Base-by-base conservation (phyloP, 2,113 vertebrate genomes). In the Limanda limanda region DNA sequence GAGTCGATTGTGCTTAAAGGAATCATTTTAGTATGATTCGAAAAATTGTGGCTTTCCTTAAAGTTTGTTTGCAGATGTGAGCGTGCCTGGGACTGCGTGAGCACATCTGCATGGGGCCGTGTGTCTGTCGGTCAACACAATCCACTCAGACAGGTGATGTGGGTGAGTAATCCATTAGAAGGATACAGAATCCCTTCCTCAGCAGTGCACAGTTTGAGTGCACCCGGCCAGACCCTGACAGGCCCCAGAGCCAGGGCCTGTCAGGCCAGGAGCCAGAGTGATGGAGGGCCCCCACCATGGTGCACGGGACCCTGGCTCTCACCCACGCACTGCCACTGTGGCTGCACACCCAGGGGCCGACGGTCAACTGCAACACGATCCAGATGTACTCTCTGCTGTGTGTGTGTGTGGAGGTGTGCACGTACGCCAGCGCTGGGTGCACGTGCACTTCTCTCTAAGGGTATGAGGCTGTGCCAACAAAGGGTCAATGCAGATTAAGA, bases 201-300 rank as follows among this genome's bases (percentile, higher is more conserved):
- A 91, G 91, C 88, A 87, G 86, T 62, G 89, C 87, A 86, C 90
- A 87, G 89, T 92, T 85, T 91, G 92, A 89, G 76, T 64, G 80
- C 82, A 52, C 88, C 89, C 86, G 80, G 87, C 83, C 78, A 84
- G 88, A 89, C 90, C 92, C 86, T 86, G 92, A 90, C 77, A 70
- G 84, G 88, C 90, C 90, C 86, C 89, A 89, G 84, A 92, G 86
- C 84, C 87, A 78, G 66, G 92, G 90, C 91, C 91, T 94, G 94
- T 94, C 94, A 95, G 91, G 85, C 93, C 91, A 80, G 86, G 91
- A 91, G 88, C 82, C 84, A 58, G 87, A 91, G 93, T 95, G 94
- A 95, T 95, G 93, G 92, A 95, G 89, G 91, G 91, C 81, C 90
- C 93, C 80, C 94, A 90, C 92, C 91, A 92, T 90, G 90, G 91